Evolutionary conservation across 2,797 vertebrate species (phyloP), one percentile per base, ranked within the genome.

Genomic region (Gallirallus australis): DNA sequence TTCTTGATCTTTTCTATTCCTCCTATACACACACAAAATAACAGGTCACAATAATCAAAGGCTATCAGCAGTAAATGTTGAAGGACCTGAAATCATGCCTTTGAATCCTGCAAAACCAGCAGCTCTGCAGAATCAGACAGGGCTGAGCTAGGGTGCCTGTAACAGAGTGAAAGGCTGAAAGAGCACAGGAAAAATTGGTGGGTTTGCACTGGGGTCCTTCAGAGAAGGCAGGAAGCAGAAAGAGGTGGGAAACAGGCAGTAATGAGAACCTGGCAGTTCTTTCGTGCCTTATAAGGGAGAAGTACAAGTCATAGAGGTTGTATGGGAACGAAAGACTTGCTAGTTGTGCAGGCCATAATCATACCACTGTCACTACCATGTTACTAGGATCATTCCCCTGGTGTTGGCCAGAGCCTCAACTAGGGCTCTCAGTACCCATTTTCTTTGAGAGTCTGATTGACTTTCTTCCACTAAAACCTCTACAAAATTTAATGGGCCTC

Each of bases 291-390:
- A 6, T 48, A 48, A 80, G 31, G 27, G 4, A 42, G 15, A 66
- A 7, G 15, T 64, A 8, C 23, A 60, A 15, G 37, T 68, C 35
- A 14, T 27, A 27, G 40, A 1, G 2, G 48, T 47, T 37, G 3
- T 35, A 8, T 18, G 19, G 28, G 30, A 75, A 56, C 77, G 77
- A 68, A 70, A 48, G 66, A 35, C 39, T 15, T 1, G 0, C 9
- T 33, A 12, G 24, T 20, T 35, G 12, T 65, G 37, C 45, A 35
- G 48, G 21, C n/a, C 23, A 54, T 72, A 40, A 28, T 35, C 31
- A 10, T n/a, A 11, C 11, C 11, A 4, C 15, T 0, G 0, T 69
- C 69, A 54, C 20, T 18, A 8, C 6, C 3, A 3, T 10, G 3
- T 39, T 47, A 14, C 21, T 24, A 12, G 28, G 25, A 27, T 78